Percentiles rank a stretch among this genome's conserved stretches.
phyloP scores from a whole-genome alignment of 2,888 invertebrate species.

The Parochlus steinenii region DNA sequence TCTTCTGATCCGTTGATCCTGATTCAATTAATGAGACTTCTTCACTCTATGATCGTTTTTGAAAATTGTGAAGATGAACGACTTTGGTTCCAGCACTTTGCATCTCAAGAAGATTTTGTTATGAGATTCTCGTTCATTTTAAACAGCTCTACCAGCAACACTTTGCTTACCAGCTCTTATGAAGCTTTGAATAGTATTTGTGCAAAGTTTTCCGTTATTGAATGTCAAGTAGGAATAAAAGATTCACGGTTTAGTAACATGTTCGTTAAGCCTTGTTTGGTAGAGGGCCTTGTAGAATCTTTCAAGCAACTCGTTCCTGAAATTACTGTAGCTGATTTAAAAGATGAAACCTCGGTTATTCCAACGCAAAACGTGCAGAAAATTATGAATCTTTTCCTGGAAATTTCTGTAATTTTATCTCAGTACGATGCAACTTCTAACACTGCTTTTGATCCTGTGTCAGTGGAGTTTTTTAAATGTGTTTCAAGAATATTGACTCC shows the following conservation, averaged over 20 bases:
- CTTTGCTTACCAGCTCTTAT: slow-evolving; percentile 38
- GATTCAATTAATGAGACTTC: slow-evolving; percentile 52
- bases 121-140: slow-evolving; percentile 52
- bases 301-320: slow-evolving; percentile 22
- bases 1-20: slow-evolving; percentile 55
- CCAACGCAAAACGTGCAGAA: slow-evolving; percentile 22
- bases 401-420: slow-evolving; percentile 26
- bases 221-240: slow-evolving; percentile 17
- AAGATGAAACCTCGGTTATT: slow-evolving; percentile 15
- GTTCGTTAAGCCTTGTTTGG: slow-evolving; percentile 23
- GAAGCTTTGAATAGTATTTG: slow-evolving; percentile 42
- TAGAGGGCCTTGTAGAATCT: slow-evolving; percentile 26
- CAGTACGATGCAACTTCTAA: slow-evolving; percentile 23
- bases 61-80: slow-evolving; percentile 29
- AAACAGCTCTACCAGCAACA: slow-evolving; percentile 51
- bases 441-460: slow-evolving; percentile 19
- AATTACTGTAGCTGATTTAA: slow-evolving; percentile 13
- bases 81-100: slow-evolving; percentile 33
- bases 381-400: slow-evolving; percentile 28
- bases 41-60: slow-evolving; percentile 37
- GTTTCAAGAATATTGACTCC: slow-evolving; percentile 24
- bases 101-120: slow-evolving; percentile 33
- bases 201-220: slow-evolving; percentile 27
- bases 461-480: slow-evolving; percentile 21
- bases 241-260: slow-evolving; percentile 21